Percentiles rank a stretch among this genome's conserved stretches.
These are phyloP conservation scores for Oreochromis niloticus DNA, from an alignment of 2,113 vertebrate genomes.

Conservation along the genomic window DNA sequence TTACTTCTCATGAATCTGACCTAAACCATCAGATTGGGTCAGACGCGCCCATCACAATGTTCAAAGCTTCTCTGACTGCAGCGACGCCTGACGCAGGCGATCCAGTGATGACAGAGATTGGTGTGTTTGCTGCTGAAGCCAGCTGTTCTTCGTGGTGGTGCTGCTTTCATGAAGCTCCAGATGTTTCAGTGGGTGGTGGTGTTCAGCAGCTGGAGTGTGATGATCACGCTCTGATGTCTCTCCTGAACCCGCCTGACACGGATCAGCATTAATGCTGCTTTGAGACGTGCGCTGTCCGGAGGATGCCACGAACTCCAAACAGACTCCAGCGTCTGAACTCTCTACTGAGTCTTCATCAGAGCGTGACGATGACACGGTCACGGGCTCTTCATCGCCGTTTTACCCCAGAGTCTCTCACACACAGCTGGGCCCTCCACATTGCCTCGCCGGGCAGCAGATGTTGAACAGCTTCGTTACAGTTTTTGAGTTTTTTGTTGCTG, in stretches of 20 bases:
- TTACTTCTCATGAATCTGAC: not conserved
- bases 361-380: not conserved
- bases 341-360: not conserved
- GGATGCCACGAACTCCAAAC: not conserved
- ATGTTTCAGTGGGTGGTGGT: not conserved
- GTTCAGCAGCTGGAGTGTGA: not conserved
- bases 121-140: not conserved
- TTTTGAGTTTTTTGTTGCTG: not conserved
- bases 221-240: not conserved
- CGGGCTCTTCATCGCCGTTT: not conserved
- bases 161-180: not conserved
- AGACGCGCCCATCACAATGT: not conserved
- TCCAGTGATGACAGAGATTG: not conserved
- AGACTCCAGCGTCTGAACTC: not conserved
- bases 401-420: not conserved
- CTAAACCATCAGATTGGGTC: not conserved
- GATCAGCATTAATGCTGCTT: not conserved
- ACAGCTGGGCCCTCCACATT: not conserved
- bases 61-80: not conserved
- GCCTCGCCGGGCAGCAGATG: not conserved
- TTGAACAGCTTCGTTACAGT: not conserved
- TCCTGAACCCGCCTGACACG: not conserved
- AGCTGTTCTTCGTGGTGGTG: not conserved
- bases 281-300: fast-evolving
- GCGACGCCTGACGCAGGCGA: not conserved